These are phyloP conservation scores for Noctua janthe DNA, from an alignment of 2,888 invertebrate species.

Conservation along the genomic window DNA sequence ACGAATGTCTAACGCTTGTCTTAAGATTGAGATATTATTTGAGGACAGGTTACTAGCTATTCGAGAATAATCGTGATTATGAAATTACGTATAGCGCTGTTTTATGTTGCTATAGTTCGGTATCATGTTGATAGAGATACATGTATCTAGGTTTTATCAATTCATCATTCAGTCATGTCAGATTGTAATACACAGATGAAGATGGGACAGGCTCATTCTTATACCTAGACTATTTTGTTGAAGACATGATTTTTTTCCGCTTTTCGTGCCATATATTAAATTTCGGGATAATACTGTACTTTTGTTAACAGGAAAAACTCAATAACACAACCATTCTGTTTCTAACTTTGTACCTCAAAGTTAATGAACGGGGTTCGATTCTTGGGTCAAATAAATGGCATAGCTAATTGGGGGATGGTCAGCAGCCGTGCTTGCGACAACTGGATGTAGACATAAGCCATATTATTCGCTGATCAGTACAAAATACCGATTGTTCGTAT, in stretches of 20 bases:
- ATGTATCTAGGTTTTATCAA: conserved; percentile 12
- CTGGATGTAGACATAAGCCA: neutral
- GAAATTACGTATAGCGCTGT: neutral
- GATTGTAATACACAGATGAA: neutral
- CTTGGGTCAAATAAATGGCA: neutral
- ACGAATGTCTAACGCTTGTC: neutral
- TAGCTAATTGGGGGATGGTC: conserved; percentile 5
- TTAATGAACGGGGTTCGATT: conserved; percentile 3
- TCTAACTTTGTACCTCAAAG: conserved; percentile 3
- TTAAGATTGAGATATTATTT: conserved; percentile 19
- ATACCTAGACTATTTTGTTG: neutral
- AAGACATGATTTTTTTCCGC: neutral
- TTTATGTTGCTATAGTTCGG: conserved; percentile 6
- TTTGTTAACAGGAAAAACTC: neutral
- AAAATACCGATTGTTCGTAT: conserved; percentile 10
- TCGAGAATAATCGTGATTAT: conserved; percentile 24
- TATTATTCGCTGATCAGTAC: conserved; percentile 3
- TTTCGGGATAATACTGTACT: neutral
- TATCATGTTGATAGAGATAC: conserved; percentile 8
- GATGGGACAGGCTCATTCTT: neutral
- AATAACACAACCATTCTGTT: neutral
- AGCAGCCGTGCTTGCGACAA: neutral
- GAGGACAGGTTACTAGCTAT: conserved; percentile 16
- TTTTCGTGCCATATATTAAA: neutral
- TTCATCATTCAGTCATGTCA: conserved; percentile 12